Evolutionary conservation across 2,113 vertebrate species (phyloP).

Genomic region (Poeciliopsis occidentalis): DNA sequence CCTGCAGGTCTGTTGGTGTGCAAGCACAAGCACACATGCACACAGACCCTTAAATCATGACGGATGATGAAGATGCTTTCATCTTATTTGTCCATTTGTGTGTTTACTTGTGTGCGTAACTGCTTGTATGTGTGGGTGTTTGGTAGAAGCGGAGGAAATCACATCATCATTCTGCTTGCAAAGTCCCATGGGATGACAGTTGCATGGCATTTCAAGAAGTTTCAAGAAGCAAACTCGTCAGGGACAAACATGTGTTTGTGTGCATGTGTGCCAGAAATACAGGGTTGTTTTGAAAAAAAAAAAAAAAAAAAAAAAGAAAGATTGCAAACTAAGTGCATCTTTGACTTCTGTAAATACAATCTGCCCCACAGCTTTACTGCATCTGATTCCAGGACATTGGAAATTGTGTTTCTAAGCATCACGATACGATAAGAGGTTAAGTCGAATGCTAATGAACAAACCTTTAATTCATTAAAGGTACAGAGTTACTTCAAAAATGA

Average conservation of each 20-base stretch:
- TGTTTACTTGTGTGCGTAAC: constrained; percentile 30
- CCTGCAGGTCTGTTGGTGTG: constrained; percentile 24
- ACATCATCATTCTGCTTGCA: constrained; percentile 55
- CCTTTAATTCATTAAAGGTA: too few species aligned
- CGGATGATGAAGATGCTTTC: constrained; percentile 43
- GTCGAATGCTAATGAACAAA: too few species aligned
- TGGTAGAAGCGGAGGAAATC: constrained; percentile 58
- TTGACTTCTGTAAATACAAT: background rate
- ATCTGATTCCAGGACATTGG: too few species aligned
- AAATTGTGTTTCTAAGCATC: too few species aligned
- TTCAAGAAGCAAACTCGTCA: constrained; percentile 53
- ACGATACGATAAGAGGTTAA: too few species aligned
- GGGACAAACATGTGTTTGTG: constrained; percentile 42
- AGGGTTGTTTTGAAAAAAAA: constrained; percentile 18
- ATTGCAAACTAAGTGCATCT: constrained; percentile 22
- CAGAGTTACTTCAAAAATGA: background rate
- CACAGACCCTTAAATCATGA: constrained; percentile 7
- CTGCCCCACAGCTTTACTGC: too few species aligned
- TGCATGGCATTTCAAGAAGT: constrained; percentile 59
- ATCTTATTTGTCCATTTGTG: constrained; percentile 47
- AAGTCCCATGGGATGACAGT: constrained; percentile 57
- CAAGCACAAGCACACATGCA: background rate
- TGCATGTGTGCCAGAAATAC: constrained; percentile 12
- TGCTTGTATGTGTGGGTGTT: constrained; percentile 9
- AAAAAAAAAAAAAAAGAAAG: background rate